A percentile compares a stretch with the other conserved stretches of the same genome.
Evolutionary conservation across 2,797 vertebrate species (phyloP).

Genomic region (Hypotaenidia philippensis): DNA sequence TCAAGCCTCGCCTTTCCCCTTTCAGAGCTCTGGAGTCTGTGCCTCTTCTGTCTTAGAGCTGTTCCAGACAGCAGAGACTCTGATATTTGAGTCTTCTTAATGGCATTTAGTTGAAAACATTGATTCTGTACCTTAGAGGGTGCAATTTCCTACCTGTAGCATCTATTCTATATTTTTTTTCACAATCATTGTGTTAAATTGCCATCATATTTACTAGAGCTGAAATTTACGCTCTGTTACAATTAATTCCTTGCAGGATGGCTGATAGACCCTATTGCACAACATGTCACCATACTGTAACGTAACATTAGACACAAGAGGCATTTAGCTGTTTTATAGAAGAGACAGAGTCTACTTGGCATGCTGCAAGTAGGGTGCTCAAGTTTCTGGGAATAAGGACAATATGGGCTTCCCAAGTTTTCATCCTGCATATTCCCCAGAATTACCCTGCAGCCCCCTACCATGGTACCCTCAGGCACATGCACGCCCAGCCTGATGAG

Average conservation of each 20-base stretch:
- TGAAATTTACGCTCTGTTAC: background rate
- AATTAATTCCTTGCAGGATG: background rate
- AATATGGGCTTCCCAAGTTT: accelerated
- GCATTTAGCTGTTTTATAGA: background rate
- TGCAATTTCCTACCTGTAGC: background rate
- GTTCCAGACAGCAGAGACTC: background rate
- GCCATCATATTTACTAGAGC: background rate
- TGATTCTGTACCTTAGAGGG: background rate
- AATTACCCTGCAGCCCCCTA: background rate
- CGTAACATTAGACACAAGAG: background rate
- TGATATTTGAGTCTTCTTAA: background rate
- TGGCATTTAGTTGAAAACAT: background rate
- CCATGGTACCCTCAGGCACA: background rate
- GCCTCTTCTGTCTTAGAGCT: background rate
- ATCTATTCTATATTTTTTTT: background rate
- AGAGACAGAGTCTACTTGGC: background rate
- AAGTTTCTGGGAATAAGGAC: background rate
- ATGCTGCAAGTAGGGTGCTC: background rate
- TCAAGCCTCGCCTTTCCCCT: background rate
- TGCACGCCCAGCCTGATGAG: background rate
- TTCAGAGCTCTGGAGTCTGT: background rate
- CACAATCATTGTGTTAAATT: background rate
- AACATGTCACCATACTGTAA: background rate
- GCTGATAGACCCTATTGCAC: background rate
- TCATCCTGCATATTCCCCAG: background rate